phyloP scores from a whole-genome alignment of 2,797 vertebrate species.

The Poeciliopsis gracilis region DNA sequence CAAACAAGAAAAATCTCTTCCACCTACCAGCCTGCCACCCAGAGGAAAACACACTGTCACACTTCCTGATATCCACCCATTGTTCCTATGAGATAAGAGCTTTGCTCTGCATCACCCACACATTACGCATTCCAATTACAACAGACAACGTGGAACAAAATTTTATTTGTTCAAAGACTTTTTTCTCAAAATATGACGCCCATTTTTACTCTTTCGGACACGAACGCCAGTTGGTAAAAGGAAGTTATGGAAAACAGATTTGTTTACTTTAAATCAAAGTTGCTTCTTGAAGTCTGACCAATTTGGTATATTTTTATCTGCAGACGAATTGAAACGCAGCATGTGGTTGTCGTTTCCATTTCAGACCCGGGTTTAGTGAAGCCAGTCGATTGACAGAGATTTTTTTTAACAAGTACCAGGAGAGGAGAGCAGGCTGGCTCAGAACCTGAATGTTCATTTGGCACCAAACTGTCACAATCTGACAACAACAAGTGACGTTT shows the following conservation, averaged over 20 bases:
- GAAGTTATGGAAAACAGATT: neutral
- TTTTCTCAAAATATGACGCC: neutral
- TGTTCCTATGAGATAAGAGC: neutral
- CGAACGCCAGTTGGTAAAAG: neutral
- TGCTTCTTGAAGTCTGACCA: neutral
- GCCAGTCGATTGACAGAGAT: neutral
- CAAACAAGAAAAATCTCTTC: constrained; percentile 4
- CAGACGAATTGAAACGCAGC: neutral
- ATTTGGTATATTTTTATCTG: neutral
- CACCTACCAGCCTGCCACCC: neutral
- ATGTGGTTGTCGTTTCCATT: constrained; percentile 2
- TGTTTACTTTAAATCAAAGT: neutral
- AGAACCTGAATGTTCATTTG: neutral
- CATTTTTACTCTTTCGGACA: neutral
- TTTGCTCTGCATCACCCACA: too few relatives aligned
- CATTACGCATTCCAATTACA: neutral
- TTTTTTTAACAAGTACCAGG: neutral
- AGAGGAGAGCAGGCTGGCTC: neutral
- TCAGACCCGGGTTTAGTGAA: neutral
- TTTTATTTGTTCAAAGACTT: neutral
- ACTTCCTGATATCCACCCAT: neutral
- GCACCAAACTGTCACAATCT: neutral
- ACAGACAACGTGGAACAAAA: neutral
- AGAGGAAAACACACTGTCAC: neutral
- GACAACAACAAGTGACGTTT: neutral